Conservation (phyloP, 2,113 vertebrate species). For the Varanus salvator region DNA sequence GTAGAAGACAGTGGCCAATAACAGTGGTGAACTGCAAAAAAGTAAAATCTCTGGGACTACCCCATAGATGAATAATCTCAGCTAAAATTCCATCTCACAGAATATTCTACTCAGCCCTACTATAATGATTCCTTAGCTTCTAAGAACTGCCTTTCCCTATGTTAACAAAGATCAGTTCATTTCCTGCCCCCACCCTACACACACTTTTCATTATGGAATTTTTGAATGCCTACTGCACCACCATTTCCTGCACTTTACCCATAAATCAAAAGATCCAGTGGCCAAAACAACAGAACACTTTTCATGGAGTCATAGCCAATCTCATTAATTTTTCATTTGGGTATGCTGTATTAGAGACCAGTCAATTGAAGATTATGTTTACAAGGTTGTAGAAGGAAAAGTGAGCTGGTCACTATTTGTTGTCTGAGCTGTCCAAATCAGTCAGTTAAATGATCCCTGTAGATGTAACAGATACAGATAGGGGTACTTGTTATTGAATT, state of each 20-base stretch:
- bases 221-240: slow-evolving; percentile 49
- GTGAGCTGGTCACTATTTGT: slow-evolving; percentile 77
- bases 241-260: slow-evolving; percentile 62
- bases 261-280: slow-evolving; percentile 82
- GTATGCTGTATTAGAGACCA: slow-evolving; percentile 82
- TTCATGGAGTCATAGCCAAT: slow-evolving; percentile 74
- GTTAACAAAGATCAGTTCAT: too few species aligned
- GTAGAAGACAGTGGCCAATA: background rate
- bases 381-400: slow-evolving; percentile 79
- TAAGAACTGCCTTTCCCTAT: background rate
- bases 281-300: slow-evolving; percentile 76
- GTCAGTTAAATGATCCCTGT: slow-evolving; percentile 79
- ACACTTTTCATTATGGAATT: slow-evolving; percentile 38
- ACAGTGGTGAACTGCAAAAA: background rate
- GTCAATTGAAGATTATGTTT: slow-evolving; percentile 87
- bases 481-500: slow-evolving; percentile 51
- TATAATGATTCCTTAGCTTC: background rate
- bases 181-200: background rate
- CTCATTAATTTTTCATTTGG: slow-evolving; percentile 90
- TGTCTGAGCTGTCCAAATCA: slow-evolving; percentile 76
- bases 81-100: background rate
- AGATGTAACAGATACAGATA: slow-evolving; percentile 77
- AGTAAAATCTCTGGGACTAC: background rate
- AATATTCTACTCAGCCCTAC: background rate
- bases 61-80: background rate